phyloP scores from a whole-genome alignment of 1,140 invertebrate species.

The Ips nitidus region DNA sequence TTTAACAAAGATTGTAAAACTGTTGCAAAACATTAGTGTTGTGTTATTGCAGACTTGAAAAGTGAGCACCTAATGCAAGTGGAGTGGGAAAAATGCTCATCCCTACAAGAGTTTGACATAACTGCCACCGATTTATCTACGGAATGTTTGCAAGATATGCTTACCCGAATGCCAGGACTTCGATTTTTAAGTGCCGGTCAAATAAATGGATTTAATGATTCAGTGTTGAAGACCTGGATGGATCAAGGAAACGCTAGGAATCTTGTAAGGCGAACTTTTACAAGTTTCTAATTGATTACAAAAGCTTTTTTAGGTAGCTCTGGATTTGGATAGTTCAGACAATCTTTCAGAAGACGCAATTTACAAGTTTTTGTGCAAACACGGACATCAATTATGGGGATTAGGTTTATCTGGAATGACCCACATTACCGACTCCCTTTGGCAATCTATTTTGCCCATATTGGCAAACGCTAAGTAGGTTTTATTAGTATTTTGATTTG shows the following conservation, averaged over 20 bases:
- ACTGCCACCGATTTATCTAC: slow-evolving; percentile 94
- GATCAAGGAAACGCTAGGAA: slow-evolving; percentile 80
- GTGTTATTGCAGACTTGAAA: slow-evolving; percentile 67
- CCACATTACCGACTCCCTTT: slow-evolving; percentile 96
- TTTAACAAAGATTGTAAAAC: no score
- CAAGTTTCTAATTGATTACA: neutral
- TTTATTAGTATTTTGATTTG: neutral
- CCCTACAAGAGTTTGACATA: slow-evolving; percentile 92
- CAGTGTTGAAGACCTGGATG: slow-evolving; percentile 86
- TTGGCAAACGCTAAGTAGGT: slow-evolving; percentile 86
- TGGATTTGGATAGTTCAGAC: slow-evolving; percentile 94
- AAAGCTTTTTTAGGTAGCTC: slow-evolving; percentile 64
- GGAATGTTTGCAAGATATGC: slow-evolving; percentile 91
- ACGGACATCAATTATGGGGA: slow-evolving; percentile 86
- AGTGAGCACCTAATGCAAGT: slow-evolving; percentile 92
- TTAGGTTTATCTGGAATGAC: slow-evolving; percentile 93
- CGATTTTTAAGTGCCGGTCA: slow-evolving; percentile 93
- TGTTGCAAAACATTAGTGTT: neutral
- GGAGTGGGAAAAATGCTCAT: slow-evolving; percentile 96
- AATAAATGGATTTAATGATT: slow-evolving; percentile 96
- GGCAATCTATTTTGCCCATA: slow-evolving; percentile 88
- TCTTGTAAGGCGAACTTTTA: slow-evolving; percentile 40
- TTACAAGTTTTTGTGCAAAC: slow-evolving; percentile 84
- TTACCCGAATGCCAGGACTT: slow-evolving; percentile 83
- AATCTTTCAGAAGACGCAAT: slow-evolving; percentile 92